Evolutionary conservation across 2,888 invertebrate genomes (phyloP), one percentile per base, ranked within the genome.

Genomic region (Torymus aiolomorphi): DNA sequence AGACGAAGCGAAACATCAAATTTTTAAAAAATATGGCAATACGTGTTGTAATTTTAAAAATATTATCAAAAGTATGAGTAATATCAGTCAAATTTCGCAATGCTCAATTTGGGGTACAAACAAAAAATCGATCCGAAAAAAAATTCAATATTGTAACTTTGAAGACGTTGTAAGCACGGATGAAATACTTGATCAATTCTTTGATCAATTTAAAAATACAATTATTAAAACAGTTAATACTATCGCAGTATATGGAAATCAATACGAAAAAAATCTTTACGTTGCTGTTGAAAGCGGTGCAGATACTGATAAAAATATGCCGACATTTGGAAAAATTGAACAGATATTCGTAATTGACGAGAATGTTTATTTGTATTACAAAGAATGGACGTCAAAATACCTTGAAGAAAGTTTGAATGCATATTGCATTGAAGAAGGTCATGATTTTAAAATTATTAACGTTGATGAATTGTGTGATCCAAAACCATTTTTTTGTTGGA

Each of bases 401-500:
- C 24, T 74, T 11, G 78, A 81, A 13, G 31, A n/a, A n/a, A 65
- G 20, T 14, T 51, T 83, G 0, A 79, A 82, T 66, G 78, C 76
- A 5, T 82, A 75, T 69, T 24, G 42, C 2, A 76, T 83, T 16
- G 4, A 42, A 31, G 18, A 42, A 73, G 71, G 31, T 12, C 18
- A 1, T 24, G 20, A 66, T n/a, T 57, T 20, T 42, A 12, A 13
- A 10, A 14, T 75, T 12, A 20, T 75, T 3, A 66, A 66, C 8
- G 18, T 51, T 14, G 59, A 75, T 14, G 49, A 75, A 18, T 66
- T 75, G 20, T 4, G n/a, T 24, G 75, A 75, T n/a, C 10, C 18
- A 24, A 75, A 76, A 62, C 69, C 81, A 8, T 81, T 78, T 59
- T 67, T 42, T 66, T 24, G 49, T n/a, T 83, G 80, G 80, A n/a